Conservation (phyloP, 2,888 invertebrate genomes). For the Hyalella azteca region DNA sequence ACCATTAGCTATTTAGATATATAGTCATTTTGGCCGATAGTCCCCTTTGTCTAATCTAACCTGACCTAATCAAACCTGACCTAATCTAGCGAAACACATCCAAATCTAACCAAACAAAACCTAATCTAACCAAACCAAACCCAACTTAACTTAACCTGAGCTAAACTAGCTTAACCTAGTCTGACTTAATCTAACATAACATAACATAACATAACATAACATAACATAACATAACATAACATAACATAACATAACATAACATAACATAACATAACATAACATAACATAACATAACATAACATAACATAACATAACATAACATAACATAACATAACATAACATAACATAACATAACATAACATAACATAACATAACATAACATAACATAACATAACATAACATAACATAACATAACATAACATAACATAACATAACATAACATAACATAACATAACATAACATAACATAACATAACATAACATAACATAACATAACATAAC, state of each 20-base stretch:
- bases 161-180: constrained; percentile 11
- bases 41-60: too few relatives aligned
- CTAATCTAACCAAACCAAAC: too few relatives aligned
- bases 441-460: background rate
- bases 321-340: background rate
- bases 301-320: background rate
- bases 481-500: background rate
- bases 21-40: too few relatives aligned
- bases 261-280: constrained; percentile 33
- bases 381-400: background rate
- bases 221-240: constrained; percentile 40
- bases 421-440: background rate
- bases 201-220: constrained; percentile 27
- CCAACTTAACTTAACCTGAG: too few relatives aligned
- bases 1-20: too few relatives aligned
- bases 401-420: background rate
- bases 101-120: too few relatives aligned
- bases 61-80: too few relatives aligned
- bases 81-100: too few relatives aligned
- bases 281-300: background rate
- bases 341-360: background rate
- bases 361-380: background rate
- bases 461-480: background rate
- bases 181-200: constrained; percentile 41
- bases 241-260: constrained; percentile 39